Conservation (phyloP, 2,888 invertebrate species). For the Keiferia lycopersicella region DNA sequence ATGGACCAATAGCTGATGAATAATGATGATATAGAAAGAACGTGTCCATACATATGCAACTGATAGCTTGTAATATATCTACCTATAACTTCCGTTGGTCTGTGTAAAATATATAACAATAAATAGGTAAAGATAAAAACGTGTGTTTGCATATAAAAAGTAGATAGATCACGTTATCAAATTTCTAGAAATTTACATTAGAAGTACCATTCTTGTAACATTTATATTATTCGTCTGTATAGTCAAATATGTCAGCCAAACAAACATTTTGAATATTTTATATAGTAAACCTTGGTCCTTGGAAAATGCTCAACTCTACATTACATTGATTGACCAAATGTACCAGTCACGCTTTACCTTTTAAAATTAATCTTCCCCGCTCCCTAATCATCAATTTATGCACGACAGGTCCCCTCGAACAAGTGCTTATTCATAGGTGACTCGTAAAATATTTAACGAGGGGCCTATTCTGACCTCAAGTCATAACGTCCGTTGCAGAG, state of each 20-base stretch:
- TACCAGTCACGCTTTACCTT: constrained; percentile 1
- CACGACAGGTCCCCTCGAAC: neutral
- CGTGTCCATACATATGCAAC: neutral
- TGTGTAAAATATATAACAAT: neutral
- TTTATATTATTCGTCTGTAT: too few relatives aligned
- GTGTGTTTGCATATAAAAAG: too few relatives aligned
- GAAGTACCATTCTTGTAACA: neutral
- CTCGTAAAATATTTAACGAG: constrained; percentile 1
- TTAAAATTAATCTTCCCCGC: neutral
- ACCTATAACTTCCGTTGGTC: too few relatives aligned
- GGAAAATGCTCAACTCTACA: too few relatives aligned
- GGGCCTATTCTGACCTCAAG: neutral
- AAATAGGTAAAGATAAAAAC: too few relatives aligned
- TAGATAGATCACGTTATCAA: too few relatives aligned
- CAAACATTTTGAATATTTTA: too few relatives aligned
- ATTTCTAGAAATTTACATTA: too few relatives aligned
- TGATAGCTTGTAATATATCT: neutral
- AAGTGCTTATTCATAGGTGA: constrained; percentile 7
- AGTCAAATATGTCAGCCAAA: too few relatives aligned
- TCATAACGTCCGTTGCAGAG: neutral
- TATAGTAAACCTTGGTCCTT: neutral
- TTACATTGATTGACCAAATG: constrained; percentile 2
- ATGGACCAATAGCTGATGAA: neutral
- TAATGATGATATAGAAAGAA: neutral
- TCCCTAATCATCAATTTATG: neutral